These are phyloP conservation scores for Sphenodon punctatus DNA, from an alignment of 2,797 vertebrate species.

Conservation along the genomic window DNA sequence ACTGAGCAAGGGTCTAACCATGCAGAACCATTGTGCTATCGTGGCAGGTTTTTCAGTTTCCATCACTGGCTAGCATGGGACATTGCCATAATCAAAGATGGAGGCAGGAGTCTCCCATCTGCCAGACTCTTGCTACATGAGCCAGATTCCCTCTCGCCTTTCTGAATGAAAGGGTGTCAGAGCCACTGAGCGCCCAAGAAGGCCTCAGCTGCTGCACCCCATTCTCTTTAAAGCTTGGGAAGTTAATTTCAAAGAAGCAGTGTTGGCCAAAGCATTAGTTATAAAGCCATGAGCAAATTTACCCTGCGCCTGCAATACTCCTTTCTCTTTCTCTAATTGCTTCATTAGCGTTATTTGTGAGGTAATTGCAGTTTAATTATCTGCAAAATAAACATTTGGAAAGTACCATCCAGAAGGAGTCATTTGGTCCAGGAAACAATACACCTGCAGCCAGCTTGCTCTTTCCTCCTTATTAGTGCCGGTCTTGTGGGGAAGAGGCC, in stretches of 20 bases:
- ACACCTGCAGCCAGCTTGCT: not conserved
- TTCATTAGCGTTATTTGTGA: slow-evolving; percentile 18
- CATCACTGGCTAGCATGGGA: not conserved
- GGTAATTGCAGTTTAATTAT: slow-evolving; percentile 55
- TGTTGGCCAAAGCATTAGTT: not conserved
- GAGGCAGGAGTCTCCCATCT: too few species aligned
- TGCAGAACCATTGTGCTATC: not conserved
- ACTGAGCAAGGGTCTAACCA: not conserved
- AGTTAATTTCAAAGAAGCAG: too few species aligned
- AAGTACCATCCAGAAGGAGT: not conserved
- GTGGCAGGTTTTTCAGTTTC: not conserved
- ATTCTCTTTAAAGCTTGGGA: not conserved
- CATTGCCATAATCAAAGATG: too few species aligned
- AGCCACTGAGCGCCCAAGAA: too few species aligned
- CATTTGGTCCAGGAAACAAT: not conserved
- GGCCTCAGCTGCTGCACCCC: not conserved
- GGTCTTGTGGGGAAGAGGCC: not conserved
- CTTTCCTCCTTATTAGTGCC: not conserved
- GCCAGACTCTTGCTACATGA: too few species aligned
- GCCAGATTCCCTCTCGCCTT: not conserved
- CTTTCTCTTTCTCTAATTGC: slow-evolving; percentile 21
- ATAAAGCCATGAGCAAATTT: not conserved
- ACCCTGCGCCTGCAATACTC: not conserved
- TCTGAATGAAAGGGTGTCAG: not conserved
- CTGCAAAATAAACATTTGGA: slow-evolving; percentile 47